Conservation (phyloP, 1,140 invertebrate genomes). For the Odontomachus brunneus region DNA sequence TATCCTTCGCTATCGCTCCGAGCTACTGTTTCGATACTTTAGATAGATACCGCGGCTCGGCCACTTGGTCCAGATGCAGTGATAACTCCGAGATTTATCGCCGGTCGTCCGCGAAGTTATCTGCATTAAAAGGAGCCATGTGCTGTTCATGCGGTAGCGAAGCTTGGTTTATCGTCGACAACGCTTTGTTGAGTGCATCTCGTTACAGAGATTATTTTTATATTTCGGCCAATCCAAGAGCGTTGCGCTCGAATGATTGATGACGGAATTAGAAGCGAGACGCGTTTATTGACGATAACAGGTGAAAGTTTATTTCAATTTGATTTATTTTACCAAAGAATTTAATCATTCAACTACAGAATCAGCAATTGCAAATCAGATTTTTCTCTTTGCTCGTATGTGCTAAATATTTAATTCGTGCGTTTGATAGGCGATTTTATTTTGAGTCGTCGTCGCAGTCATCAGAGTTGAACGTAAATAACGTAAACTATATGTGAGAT, state of each 20-base stretch:
- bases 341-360: no score
- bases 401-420: neutral
- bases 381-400: no score
- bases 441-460: slow-evolving; percentile 17
- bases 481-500: no score
- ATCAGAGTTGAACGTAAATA: no score
- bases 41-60: slow-evolving; percentile 18
- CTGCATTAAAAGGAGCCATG: slow-evolving; percentile 54
- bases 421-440: slow-evolving; percentile 12
- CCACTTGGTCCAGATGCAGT: slow-evolving; percentile 11
- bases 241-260: neutral
- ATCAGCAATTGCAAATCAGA: no score
- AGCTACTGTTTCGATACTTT: neutral
- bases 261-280: no score
- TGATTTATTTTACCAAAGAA: no score
- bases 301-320: no score
- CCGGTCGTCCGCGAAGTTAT: slow-evolving; percentile 44
- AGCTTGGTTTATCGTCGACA: slow-evolving; percentile 33
- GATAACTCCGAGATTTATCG: slow-evolving; percentile 59
- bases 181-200: neutral
- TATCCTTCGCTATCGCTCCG: neutral
- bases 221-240: neutral
- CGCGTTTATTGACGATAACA: no score
- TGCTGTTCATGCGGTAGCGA: slow-evolving; percentile 19
- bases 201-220: neutral